Evolutionary conservation across 2,797 vertebrate genomes (phyloP), one percentile per base, ranked within the genome.

Genomic region (Austrolebias charrua): DNA sequence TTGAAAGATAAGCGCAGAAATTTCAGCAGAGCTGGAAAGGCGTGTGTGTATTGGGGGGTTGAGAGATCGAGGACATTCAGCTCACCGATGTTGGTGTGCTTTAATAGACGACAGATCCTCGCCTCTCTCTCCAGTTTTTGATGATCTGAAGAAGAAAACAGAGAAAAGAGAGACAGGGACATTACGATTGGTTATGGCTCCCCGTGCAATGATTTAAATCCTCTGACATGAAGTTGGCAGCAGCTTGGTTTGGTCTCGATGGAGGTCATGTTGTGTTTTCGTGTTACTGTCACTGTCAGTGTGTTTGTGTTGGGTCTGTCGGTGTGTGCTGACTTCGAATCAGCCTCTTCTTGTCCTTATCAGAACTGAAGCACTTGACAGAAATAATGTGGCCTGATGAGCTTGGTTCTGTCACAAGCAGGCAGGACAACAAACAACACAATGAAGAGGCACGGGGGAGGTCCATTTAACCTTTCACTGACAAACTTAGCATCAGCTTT

Each of bases 41-140:
- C 20, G 29, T 46, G 50, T 62, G 4, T 52, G 53, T 53, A 55
- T 76, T 66, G 55, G 56, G 5, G 11, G 67, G 15, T 73, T 73
- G 51, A 18, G 38, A 69, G 48, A 75, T 42, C 2, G 49, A 72
- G 71, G 66, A 71, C 67, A 69, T 15, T 54, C 15, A 1, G 28
- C 94, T 95, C 93, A 98, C 97, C 96, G 0, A 98, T 98, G 90
- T 98, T 98, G 78, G 95, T 93, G 76, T 98, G 96, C 88, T 98
- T 98, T 90, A 98, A 86, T 75, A 98, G 93, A 77, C 96, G 94
- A 86, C 96, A 98, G 88, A 98, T 98, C 43, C 97, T 93, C 1
- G 97, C 97, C 81, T 98, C 97, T 60, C 97, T 92, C 90, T 98
- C 96, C 91, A 98, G 90, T 84, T 98, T 98, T 93, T 98, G 97